Base-by-base conservation (phyloP, 2,888 invertebrate genomes). In the Cloeon dipterum region DNA sequence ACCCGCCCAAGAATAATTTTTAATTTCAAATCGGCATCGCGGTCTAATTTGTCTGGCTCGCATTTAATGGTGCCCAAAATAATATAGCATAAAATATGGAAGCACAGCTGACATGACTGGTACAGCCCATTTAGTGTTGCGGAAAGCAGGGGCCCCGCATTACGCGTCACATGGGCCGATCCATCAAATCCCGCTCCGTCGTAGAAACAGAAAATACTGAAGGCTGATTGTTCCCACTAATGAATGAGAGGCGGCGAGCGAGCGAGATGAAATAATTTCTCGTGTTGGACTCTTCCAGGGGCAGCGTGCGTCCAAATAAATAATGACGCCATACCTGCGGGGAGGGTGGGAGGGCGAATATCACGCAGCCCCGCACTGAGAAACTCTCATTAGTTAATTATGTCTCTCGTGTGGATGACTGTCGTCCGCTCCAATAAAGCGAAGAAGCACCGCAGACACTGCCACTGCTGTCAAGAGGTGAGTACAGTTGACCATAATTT, bases 401-500 rank as follows among this genome's bases (percentile, higher is more conserved):
- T 61, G 60, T 60, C 61, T 8, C 47, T 61, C 20, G 56, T 59
- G 52, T 63, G 62, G 61, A 64, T 55, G 60, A 66, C 58, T 51
- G 62, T 55, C 49, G 54, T 60, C 48, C 60, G 60, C 46, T 52
- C 51, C 46, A 58, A 47, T 37, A 47, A 48, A 36, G 42, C 47
- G 38, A 50, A 46, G 8, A n/a, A 29, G 16, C 36, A 8, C 11
- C 36, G 36, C 7, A 23, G 16, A n/a, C n/a, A 11, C 18, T 18
- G 25, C 17, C 23, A 36, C 36, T 13, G 17, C n/a, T 11, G 5
- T n/a, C 23, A 21, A 4, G 17, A 16, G 8, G 26, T 35, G 21
- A 35, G 33, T 20, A 19, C 4, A 1, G 5, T 16, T 16, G 10
- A 11, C 32, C n/a, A n/a, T n/a, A n/a, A n/a, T 13, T 32, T 32